These are phyloP conservation scores for Diglossa cyanea DNA, from an alignment of 2,797 vertebrate genomes.

Conservation along the genomic window DNA sequence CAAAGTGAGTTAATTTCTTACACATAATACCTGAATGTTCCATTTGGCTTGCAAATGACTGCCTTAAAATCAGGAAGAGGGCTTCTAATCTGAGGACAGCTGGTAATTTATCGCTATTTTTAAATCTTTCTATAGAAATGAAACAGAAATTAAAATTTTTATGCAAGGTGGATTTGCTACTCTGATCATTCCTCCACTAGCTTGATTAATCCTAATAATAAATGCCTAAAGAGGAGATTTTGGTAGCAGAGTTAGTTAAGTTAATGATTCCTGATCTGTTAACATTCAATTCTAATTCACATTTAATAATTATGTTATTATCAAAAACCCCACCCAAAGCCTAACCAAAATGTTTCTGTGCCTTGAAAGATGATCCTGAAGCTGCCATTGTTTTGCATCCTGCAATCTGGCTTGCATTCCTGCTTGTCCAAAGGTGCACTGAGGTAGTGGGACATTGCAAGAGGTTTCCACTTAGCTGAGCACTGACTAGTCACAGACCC, in stretches of 20 bases:
- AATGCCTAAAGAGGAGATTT: background rate
- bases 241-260: background rate
- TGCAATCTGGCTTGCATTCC: background rate
- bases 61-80: background rate
- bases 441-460: background rate
- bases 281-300: background rate
- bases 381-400: background rate
- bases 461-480: background rate
- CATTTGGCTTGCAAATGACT: background rate
- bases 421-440: background rate
- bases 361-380: background rate
- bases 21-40: background rate
- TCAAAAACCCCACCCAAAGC: rapidly evolving
- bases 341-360: rapidly evolving
- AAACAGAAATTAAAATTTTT: background rate
- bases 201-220: background rate
- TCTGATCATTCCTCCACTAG: background rate
- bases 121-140: background rate
- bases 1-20: background rate
- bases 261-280: background rate
- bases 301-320: background rate
- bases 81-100: background rate
- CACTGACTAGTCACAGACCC: background rate
- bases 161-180: background rate
- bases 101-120: background rate